These are phyloP conservation scores for Eulacestoma nigropectus DNA, from an alignment of 2,113 vertebrate genomes.

Conservation along the genomic window DNA sequence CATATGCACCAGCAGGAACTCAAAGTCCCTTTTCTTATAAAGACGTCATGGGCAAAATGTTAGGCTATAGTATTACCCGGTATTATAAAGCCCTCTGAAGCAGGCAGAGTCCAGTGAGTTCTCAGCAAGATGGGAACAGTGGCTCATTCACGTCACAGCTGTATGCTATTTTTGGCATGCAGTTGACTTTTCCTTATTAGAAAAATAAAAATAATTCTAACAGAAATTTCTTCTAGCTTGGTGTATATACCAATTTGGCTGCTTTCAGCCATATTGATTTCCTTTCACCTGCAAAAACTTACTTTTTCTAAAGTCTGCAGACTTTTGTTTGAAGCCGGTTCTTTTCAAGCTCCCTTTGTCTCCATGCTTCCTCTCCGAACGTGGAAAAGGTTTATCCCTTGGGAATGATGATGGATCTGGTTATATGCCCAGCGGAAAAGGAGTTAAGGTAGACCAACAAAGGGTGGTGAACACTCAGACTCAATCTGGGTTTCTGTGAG, in stretches of 20 bases:
- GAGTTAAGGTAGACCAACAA: neutral
- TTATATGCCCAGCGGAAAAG: neutral
- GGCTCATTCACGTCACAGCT: conserved; percentile 27
- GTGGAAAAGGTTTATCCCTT: neutral
- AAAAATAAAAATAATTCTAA: conserved; percentile 10
- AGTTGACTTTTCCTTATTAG: conserved; percentile 10
- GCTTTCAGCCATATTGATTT: neutral
- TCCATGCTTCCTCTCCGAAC: neutral
- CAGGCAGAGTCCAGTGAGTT: conserved; percentile 23
- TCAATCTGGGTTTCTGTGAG: neutral
- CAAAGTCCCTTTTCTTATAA: conserved; percentile 31
- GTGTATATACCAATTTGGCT: neutral
- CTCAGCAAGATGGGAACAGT: conserved; percentile 28
- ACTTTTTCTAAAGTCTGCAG: neutral
- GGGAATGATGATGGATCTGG: neutral
- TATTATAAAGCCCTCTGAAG: neutral
- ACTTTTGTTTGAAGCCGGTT: neutral
- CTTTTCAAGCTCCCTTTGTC: neutral
- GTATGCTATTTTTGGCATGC: conserved; percentile 14
- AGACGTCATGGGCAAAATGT: conserved; percentile 37
- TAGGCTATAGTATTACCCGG: conserved; percentile 46
- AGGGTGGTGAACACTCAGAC: accelerated
- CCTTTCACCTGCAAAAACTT: neutral
- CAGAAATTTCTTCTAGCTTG: neutral
- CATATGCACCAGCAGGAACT: neutral